phyloP scores from a whole-genome alignment of 2,113 vertebrate genomes.

The Apaloderma vittatum region DNA sequence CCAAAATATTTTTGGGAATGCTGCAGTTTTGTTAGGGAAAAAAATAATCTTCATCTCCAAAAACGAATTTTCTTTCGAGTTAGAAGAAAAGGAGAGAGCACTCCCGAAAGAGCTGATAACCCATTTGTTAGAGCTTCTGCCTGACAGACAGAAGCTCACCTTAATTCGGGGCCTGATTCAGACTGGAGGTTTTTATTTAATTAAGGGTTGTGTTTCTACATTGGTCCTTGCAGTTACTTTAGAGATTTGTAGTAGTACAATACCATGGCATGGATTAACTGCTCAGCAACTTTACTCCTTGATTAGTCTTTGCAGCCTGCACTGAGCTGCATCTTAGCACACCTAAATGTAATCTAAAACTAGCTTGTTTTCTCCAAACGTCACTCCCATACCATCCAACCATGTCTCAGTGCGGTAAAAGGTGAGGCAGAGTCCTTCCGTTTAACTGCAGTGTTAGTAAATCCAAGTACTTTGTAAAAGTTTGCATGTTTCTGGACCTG shows the following conservation, averaged over 20 bases:
- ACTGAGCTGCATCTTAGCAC: background rate
- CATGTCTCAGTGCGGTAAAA: background rate
- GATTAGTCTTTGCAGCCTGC: background rate
- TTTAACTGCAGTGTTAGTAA: background rate
- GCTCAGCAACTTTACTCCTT: background rate
- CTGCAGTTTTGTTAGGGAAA: background rate
- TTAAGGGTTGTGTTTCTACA: background rate
- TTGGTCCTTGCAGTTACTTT: background rate
- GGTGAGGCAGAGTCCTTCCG: background rate
- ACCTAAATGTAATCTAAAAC: background rate
- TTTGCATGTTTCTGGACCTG: background rate
- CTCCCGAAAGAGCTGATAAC: background rate
- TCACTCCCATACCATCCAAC: background rate
- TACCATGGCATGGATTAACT: background rate
- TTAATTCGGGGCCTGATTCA: background rate
- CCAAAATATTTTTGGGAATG: background rate
- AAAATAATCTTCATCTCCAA: background rate
- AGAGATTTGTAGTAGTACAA: background rate
- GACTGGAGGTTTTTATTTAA: background rate
- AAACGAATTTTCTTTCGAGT: background rate
- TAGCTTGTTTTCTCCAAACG: background rate
- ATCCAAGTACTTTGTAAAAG: background rate
- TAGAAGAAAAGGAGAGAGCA: background rate
- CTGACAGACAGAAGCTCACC: background rate
- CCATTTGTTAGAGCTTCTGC: background rate